phyloP scores from a whole-genome alignment of 2,113 vertebrate species.

The Heteronetta atricapilla region DNA sequence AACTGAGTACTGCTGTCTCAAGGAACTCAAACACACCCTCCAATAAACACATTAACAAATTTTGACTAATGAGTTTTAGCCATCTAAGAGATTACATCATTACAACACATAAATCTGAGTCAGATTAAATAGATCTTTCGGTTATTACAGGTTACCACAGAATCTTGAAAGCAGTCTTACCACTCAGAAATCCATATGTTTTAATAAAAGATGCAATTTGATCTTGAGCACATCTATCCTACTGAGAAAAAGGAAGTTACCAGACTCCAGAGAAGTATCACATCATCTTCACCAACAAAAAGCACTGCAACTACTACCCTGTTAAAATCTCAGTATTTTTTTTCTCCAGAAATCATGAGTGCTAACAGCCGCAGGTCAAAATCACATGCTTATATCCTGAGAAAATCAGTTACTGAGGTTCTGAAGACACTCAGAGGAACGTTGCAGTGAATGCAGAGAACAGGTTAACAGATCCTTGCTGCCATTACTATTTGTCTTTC shows the following conservation, averaged over 20 bases:
- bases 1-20: background rate
- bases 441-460: background rate
- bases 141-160: constrained; percentile 12
- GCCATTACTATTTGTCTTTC: background rate
- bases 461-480: background rate
- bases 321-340: background rate
- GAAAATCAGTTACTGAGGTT: background rate
- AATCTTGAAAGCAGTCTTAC: constrained; percentile 25
- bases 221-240: background rate
- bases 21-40: background rate
- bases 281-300: background rate
- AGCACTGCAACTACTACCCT: background rate
- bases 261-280: background rate
- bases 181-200: constrained; percentile 15
- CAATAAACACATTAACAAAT: background rate
- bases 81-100: background rate
- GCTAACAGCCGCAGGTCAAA: background rate
- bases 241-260: background rate
- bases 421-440: background rate
- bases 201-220: constrained; percentile 48
- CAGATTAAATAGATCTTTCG: constrained; percentile 30
- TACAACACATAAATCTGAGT: background rate
- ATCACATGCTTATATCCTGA: background rate
- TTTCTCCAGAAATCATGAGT: background rate
- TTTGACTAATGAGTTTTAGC: background rate